Evolutionary conservation across 2,113 vertebrate species (phyloP).

Genomic region (Campylomormyrus tamandua): DNA sequence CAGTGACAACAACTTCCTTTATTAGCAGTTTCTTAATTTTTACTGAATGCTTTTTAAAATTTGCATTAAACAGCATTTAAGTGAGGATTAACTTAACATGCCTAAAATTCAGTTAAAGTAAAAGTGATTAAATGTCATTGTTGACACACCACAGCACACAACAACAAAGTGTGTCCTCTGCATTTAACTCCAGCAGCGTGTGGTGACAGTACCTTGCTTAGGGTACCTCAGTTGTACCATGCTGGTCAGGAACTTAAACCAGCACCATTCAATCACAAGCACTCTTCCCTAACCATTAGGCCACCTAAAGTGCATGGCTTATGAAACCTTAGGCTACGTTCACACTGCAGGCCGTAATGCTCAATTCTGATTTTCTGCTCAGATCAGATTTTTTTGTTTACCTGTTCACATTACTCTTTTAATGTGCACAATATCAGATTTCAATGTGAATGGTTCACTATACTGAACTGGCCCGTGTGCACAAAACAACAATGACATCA

Average conservation of each 20-base stretch:
- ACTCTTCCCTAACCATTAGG: neutral
- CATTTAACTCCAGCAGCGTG: neutral
- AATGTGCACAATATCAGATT: no score
- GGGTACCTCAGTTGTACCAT: neutral
- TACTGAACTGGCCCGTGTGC: no score
- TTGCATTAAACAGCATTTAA: neutral
- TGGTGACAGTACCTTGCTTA: neutral
- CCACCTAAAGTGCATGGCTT: neutral
- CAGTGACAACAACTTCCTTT: neutral
- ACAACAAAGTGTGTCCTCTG: neutral
- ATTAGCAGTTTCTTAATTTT: neutral
- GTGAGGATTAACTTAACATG: neutral
- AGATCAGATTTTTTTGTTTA: no score
- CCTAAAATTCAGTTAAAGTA: neutral
- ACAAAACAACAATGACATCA: no score
- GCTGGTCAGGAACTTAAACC: neutral
- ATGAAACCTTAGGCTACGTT: neutral
- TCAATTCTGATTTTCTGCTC: no score
- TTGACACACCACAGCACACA: neutral
- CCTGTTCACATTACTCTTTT: no score
- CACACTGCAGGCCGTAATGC: no score
- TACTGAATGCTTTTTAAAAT: neutral
- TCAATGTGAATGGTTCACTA: no score
- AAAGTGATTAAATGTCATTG: neutral
- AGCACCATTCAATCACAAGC: neutral